Evolutionary conservation across 1,140 invertebrate species (phyloP).

Genomic region (Brachionus rotundiformis): DNA sequence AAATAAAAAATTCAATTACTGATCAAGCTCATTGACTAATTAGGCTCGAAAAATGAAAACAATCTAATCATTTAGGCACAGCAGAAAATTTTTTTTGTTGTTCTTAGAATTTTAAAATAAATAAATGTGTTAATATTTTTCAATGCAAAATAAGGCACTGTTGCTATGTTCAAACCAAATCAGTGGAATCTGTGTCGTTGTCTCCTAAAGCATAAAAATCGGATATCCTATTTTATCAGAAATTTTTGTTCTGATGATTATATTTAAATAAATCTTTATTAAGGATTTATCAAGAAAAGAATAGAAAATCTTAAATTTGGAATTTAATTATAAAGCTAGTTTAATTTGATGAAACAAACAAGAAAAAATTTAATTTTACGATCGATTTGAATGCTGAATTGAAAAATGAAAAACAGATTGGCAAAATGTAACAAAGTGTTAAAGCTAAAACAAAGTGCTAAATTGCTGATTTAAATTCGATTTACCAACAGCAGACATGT

Average conservation of each 20-base stretch:
- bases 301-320: background rate
- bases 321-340: background rate
- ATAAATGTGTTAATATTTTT: too few species aligned
- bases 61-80: too few species aligned
- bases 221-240: background rate
- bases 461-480: background rate
- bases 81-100: too few species aligned
- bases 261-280: background rate
- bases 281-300: background rate
- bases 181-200: background rate
- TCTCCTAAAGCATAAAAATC: background rate
- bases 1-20: background rate
- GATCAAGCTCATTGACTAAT: too few species aligned
- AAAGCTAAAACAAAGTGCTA: background rate
- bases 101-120: too few species aligned
- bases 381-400: background rate
- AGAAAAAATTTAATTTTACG: background rate
- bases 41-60: too few species aligned
- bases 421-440: background rate
- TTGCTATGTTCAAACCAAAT: background rate
- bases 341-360: background rate
- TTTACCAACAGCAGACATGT: background rate
- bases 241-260: background rate
- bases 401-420: constrained; percentile 1
- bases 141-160: too few species aligned